Conservation (phyloP, 2,797 vertebrate genomes). For the Melanotaenia parkinsoni region DNA sequence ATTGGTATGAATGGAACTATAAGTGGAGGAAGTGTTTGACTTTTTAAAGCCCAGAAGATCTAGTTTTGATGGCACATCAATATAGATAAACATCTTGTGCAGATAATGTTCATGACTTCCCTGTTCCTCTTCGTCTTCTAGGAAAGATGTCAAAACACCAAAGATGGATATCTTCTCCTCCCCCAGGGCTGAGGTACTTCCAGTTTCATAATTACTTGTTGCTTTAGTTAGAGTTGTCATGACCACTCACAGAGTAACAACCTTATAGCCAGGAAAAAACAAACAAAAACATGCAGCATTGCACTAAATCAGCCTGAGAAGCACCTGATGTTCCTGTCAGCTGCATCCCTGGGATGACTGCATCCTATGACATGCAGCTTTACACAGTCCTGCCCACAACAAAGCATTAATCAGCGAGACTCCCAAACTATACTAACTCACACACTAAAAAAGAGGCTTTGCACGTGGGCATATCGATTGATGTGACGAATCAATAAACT, state of each 20-base stretch:
- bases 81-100: not conserved
- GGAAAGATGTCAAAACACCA: conserved; percentile 78
- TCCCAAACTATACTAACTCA: not conserved
- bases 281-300: not conserved
- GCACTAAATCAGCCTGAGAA: conserved; percentile 27
- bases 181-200: conserved; percentile 83
- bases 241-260: conserved; percentile 40
- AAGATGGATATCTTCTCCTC: conserved; percentile 83
- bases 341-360: conserved; percentile 22
- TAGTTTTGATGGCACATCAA: not conserved
- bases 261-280: conserved; percentile 12
- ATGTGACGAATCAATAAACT: conserved; percentile 20
- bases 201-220: conserved; percentile 42
- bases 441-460: not conserved
- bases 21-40: not conserved
- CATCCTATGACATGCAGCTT: conserved; percentile 12
- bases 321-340: conserved; percentile 34
- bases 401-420: not conserved
- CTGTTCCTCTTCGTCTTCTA: conserved; percentile 46
- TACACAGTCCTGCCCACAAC: not conserved
- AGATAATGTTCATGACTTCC: not conserved
- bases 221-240: conserved; percentile 67
- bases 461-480: not conserved
- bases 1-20: not conserved
- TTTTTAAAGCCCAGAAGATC: not conserved